A percentile compares a stretch with the other conserved stretches of the same genome.
Evolutionary conservation across 2,888 invertebrate genomes (phyloP).

Genomic region (Heteropelma amictum): DNA sequence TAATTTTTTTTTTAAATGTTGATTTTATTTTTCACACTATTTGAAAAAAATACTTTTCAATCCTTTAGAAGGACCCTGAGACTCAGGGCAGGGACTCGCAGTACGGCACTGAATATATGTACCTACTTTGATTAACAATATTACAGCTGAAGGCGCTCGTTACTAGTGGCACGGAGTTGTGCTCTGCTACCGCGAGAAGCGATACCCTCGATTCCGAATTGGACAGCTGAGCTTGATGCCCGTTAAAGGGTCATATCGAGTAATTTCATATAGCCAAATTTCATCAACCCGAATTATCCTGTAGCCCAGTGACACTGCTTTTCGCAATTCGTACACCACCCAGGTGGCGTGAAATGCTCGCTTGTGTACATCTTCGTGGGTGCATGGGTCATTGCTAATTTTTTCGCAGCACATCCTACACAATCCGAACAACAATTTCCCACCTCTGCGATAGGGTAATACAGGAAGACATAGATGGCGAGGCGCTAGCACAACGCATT

Average conservation of each 20-base stretch:
- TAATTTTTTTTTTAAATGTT: too few species aligned
- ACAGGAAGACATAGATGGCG: slow-evolving; percentile 65
- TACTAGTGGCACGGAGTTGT: too few species aligned
- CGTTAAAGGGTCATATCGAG: slow-evolving; percentile 61
- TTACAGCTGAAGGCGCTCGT: too few species aligned
- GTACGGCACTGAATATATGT: too few species aligned
- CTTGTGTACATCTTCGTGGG: slow-evolving; percentile 62
- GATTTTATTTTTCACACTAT: too few species aligned
- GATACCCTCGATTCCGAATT: too few species aligned
- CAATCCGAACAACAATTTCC: slow-evolving; percentile 69
- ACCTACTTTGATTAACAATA: too few species aligned
- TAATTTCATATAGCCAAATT: slow-evolving; percentile 68
- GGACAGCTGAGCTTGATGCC: too few species aligned
- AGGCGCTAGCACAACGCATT: slow-evolving; percentile 61
- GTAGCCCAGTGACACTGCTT: slow-evolving; percentile 63
- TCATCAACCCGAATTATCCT: slow-evolving; percentile 49
- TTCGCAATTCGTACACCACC: slow-evolving; percentile 68
- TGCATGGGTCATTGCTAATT: slow-evolving; percentile 61
- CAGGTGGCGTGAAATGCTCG: slow-evolving; percentile 67
- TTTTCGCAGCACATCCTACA: slow-evolving; percentile 68
- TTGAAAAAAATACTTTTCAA: too few species aligned
- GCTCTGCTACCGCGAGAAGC: too few species aligned
- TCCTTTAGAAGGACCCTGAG: too few species aligned
- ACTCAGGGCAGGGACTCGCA: too few species aligned
- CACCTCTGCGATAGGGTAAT: slow-evolving; percentile 63